A percentile compares a stretch with the other conserved stretches of the same genome.
phyloP scores from a whole-genome alignment of 2,113 vertebrate species.

The Recurvirostra avosetta region DNA sequence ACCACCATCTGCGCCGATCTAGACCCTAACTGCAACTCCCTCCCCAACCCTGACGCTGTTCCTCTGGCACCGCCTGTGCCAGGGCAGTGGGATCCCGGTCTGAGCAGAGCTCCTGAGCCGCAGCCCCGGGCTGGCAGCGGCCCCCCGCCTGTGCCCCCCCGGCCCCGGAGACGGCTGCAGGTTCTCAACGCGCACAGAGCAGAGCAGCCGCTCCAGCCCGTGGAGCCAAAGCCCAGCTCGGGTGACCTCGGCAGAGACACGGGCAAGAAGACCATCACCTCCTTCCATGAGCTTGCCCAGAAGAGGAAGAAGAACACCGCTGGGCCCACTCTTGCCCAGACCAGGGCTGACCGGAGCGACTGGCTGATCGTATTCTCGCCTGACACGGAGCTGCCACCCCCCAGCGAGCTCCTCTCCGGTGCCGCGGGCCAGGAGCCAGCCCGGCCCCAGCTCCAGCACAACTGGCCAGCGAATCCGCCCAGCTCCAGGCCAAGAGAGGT shows the following conservation, averaged over 20 bases:
- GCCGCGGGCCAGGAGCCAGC: neutral
- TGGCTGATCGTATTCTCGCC: slow-evolving; percentile 96
- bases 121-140: neutral
- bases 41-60: neutral
- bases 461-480: slow-evolving; percentile 39
- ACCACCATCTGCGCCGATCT: neutral
- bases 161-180: slow-evolving; percentile 30
- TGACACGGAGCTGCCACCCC: slow-evolving; percentile 78
- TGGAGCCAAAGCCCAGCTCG: accelerated
- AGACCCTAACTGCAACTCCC: slow-evolving; percentile 75
- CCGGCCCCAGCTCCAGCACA: slow-evolving; percentile 79
- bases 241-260: neutral
- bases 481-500: slow-evolving; percentile 73
- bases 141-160: slow-evolving; percentile 28
- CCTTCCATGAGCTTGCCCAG: slow-evolving; percentile 89
- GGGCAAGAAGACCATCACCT: slow-evolving; percentile 75
- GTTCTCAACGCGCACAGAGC: neutral
- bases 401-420: slow-evolving; percentile 32
- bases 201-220: neutral
- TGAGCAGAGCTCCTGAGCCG: neutral
- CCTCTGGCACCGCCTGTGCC: accelerated
- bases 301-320: slow-evolving; percentile 74
- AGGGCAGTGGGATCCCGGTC: neutral
- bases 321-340: slow-evolving; percentile 49
- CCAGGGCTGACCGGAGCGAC: slow-evolving; percentile 84